A percentile compares a stretch with the other conserved stretches of the same genome.
Evolutionary conservation across 2,113 vertebrate species (phyloP).

Genomic region (Numenius arquata): DNA sequence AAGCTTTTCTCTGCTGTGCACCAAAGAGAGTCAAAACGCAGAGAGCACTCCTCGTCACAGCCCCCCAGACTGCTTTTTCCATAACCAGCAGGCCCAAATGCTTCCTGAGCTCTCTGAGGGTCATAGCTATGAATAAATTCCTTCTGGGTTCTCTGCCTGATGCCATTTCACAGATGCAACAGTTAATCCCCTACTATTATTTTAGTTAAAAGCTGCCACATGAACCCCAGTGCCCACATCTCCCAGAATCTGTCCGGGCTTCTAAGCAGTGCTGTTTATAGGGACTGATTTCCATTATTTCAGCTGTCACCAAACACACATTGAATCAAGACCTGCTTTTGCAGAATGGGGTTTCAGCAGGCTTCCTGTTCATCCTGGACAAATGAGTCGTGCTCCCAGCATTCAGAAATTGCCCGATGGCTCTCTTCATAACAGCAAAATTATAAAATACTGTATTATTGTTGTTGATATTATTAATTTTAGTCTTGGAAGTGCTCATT

Average conservation of each 20-base stretch:
- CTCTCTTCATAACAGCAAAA: not conserved
- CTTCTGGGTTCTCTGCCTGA: not conserved
- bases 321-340: not conserved
- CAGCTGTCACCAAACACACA: not conserved
- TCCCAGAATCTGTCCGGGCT: not conserved
- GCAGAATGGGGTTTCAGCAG: not conserved
- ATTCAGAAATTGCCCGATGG: not conserved
- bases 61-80: not conserved
- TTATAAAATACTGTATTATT: not conserved
- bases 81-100: not conserved
- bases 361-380: not conserved
- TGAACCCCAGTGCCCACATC: not conserved
- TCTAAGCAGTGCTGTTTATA: not conserved
- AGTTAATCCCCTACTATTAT: not conserved
- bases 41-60: not conserved
- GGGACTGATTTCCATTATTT: not conserved
- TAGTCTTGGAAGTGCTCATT: not conserved
- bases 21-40: not conserved
- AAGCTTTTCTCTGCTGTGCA: not conserved
- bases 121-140: not conserved
- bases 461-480: not conserved
- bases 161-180: not conserved
- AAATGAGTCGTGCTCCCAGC: fast-evolving
- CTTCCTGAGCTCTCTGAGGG: not conserved
- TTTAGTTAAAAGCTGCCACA: not conserved